Conservation (phyloP, 2,888 invertebrate genomes). For the Diaprepes abbreviatus region DNA sequence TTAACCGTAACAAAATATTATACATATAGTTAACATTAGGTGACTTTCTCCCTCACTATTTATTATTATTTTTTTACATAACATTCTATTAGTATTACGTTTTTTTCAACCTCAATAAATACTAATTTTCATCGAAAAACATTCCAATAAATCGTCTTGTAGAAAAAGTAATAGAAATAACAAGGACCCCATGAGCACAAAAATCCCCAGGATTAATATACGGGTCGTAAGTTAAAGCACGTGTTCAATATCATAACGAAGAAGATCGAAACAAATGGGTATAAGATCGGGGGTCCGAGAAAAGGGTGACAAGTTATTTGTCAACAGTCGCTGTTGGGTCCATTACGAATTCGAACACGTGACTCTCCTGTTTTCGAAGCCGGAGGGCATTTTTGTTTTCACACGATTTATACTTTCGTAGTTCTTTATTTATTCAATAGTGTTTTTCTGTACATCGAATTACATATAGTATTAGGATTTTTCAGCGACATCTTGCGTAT, state of each 20-base stretch:
- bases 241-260: slow-evolving; percentile 38
- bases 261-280: slow-evolving; percentile 35
- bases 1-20: too few relatives aligned
- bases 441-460: too few relatives aligned
- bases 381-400: slow-evolving; percentile 21
- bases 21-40: too few relatives aligned
- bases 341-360: slow-evolving; percentile 23
- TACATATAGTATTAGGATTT: too few relatives aligned
- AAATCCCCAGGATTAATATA: slow-evolving; percentile 32
- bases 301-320: slow-evolving; percentile 41
- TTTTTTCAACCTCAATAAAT: not conserved
- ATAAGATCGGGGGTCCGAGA: slow-evolving; percentile 27
- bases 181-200: slow-evolving; percentile 19
- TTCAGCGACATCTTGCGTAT: too few relatives aligned
- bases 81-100: too few relatives aligned
- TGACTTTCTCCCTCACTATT: too few relatives aligned
- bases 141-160: not conserved
- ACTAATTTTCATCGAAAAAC: not conserved
- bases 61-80: too few relatives aligned
- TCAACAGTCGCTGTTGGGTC: slow-evolving; percentile 29
- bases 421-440: too few relatives aligned
- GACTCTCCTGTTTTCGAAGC: slow-evolving; percentile 23
- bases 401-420: not conserved
- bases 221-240: slow-evolving; percentile 35
- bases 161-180: slow-evolving; percentile 32